Conservation (phyloP, 2,888 invertebrate species). For the Heliconius ethilla region DNA sequence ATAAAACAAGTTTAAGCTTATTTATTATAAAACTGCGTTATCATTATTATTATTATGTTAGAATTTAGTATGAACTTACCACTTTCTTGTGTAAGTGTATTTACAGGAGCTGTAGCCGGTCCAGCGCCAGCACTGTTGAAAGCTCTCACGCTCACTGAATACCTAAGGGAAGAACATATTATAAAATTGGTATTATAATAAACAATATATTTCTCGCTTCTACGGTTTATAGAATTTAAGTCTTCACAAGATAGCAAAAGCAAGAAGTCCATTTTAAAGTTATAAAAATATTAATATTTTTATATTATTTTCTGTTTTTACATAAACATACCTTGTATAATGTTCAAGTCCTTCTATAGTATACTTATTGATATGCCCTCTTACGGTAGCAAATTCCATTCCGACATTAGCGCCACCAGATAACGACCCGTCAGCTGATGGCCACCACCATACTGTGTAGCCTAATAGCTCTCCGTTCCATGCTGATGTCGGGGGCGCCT, state of each 20-base stretch:
- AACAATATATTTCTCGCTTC: not conserved
- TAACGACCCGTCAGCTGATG: conserved; percentile 70
- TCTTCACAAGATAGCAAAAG: not conserved
- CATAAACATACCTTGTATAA: conserved; percentile 83
- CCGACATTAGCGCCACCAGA: conserved; percentile 68
- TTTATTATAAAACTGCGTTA: not conserved
- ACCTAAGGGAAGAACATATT: conserved; percentile 63
- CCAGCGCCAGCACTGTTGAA: conserved; percentile 93
- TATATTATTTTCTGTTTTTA: not conserved
- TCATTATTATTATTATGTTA: not conserved
- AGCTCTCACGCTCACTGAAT: conserved; percentile 92
- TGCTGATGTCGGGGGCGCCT: conserved; percentile 86
- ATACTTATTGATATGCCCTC: conserved; percentile 87
- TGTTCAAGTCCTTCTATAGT: conserved; percentile 88
- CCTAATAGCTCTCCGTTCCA: conserved; percentile 90
- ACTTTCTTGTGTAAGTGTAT: conserved; percentile 92
- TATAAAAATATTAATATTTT: too few species aligned
- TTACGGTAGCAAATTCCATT: conserved; percentile 85
- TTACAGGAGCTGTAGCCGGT: conserved; percentile 88
- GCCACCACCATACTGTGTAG: conserved; percentile 88
- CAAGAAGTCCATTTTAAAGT: too few species aligned
- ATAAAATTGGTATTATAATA: not conserved
- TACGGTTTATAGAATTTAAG: not conserved
- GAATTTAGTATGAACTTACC: conserved; percentile 69
- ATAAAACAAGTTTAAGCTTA: not conserved